A percentile compares a stretch with the other conserved stretches of the same genome.
Evolutionary conservation across 2,113 vertebrate species (phyloP).

Genomic region (Callopanchax toddi): DNA sequence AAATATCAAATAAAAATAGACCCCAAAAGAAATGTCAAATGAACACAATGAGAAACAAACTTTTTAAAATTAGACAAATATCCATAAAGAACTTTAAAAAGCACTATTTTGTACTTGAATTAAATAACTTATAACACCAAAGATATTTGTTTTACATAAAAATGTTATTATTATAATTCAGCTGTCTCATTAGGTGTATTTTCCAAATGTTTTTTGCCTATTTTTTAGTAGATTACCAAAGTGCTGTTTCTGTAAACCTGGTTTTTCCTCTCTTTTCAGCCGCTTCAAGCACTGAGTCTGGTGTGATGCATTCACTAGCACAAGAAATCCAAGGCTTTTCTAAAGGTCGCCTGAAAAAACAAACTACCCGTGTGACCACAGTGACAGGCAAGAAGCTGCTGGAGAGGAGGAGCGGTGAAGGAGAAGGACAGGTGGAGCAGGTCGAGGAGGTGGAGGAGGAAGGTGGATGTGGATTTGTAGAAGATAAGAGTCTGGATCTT

Average conservation of each 20-base stretch:
- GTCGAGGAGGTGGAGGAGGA: conserved; percentile 56
- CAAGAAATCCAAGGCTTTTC: conserved; percentile 90
- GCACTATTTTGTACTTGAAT: too few species aligned
- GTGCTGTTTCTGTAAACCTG: not conserved
- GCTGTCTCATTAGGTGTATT: too few species aligned
- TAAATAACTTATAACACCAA: too few species aligned
- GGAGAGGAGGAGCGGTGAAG: conserved; percentile 85
- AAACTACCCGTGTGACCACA: conserved; percentile 88
- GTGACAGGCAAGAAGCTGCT: conserved; percentile 84
- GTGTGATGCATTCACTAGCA: conserved; percentile 86
- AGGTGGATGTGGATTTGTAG: conserved; percentile 84
- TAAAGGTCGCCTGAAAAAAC: conserved; percentile 84
- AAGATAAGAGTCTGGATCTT: conserved; percentile 88
- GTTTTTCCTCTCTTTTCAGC: not conserved
- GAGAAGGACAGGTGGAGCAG: conserved; percentile 15
- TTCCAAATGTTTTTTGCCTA: too few species aligned
- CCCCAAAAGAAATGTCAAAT: too few species aligned
- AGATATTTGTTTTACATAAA: too few species aligned
- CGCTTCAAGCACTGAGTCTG: not conserved
- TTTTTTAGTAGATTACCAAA: too few species aligned
- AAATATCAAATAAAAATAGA: too few species aligned
- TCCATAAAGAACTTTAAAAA: too few species aligned
- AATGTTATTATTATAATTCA: too few species aligned
- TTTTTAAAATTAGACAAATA: too few species aligned
- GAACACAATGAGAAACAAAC: too few species aligned